Conservation (phyloP, 2,797 vertebrate species). For the Tiaroga cobitis region DNA sequence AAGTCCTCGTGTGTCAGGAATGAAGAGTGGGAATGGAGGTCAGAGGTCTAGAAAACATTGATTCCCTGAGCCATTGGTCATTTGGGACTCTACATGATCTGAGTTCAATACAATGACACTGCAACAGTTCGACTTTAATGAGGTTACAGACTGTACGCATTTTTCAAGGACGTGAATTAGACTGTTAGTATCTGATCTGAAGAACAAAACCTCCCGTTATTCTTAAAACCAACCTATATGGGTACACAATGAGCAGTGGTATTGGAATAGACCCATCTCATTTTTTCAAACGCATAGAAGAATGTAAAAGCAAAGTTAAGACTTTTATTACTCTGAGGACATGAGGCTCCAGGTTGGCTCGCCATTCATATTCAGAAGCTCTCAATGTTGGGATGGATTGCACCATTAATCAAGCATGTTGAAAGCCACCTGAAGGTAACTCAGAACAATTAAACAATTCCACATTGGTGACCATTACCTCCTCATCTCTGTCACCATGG, state of each 20-base stretch:
- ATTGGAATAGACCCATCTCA: conserved; percentile 11
- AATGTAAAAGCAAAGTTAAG: neutral
- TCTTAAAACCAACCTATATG: neutral
- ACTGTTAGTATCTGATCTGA: conserved; percentile 21
- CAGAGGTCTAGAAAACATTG: conserved; percentile 23
- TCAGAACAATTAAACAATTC: conserved; percentile 54
- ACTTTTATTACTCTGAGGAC: neutral
- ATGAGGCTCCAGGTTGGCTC: neutral
- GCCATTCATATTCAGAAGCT: conserved; percentile 42
- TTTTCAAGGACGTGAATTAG: conserved; percentile 21
- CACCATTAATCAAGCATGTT: conserved; percentile 47
- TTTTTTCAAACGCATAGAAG: conserved; percentile 9
- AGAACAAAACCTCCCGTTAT: conserved; percentile 23
- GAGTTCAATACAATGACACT: conserved; percentile 16
- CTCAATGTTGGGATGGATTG: conserved; percentile 27
- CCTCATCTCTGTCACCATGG: conserved; percentile 62
- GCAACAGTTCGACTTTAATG: conserved; percentile 7
- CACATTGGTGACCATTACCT: conserved; percentile 58
- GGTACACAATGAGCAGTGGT: conserved; percentile 6
- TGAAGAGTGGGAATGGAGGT: conserved; percentile 40
- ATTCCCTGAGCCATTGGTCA: conserved; percentile 21
- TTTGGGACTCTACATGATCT: conserved; percentile 7
- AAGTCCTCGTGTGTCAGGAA: conserved; percentile 24
- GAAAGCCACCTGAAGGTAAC: conserved; percentile 59
- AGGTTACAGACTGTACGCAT: conserved; percentile 1